Evolutionary conservation across 2,113 vertebrate genomes (phyloP), one percentile per base, ranked within the genome.

Genomic region (Rana temporaria): DNA sequence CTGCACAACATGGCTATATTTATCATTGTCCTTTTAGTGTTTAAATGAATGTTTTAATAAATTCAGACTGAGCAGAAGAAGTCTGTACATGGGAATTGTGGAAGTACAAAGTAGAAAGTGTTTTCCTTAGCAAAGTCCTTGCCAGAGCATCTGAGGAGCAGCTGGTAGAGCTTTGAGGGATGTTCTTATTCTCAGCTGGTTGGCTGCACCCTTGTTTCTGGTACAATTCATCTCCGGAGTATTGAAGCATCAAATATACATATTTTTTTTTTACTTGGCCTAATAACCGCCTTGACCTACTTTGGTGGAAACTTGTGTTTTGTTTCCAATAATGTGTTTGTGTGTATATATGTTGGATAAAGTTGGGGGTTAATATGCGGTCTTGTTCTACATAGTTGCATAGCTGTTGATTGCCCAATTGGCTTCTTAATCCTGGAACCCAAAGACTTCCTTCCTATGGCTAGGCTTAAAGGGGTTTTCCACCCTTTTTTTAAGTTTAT

Each of bases 171-270:
- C 84, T 88, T 88, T 91, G 84, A 79, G 81, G 88, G 87, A 87
- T 92, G 87, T 87, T 92, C 86, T 85, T 88, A 89, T 92, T 93
- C 84, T 64, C 87, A 87, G 85, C 85, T 89, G 87, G 77, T 85
- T 90, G 90, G 89, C 85, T 92, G 85, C 85, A 90, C 88, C 90
- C 84, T 59, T 9, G n/a, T 81, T 90, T 88, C 87, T 89, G 91
- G 85, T 91, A 88, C 89, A 93, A 87, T 86, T 85, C 76, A 63
- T 86, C 81, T 67, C 88, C 78, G 73, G 86, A 79, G 66, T 88
- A 80, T 76, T 88, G 53, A 87, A 89, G 84, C 81, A 86, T 18
- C 87, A 88, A 87, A 87, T 86, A 86, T 86, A 86, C 81, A 85
- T 62, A 26, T 84, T 87, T 85, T 19, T 16, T 65, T 77, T 55